Conservation (phyloP, 2,888 invertebrate species). For the Sthenelais limicola region DNA sequence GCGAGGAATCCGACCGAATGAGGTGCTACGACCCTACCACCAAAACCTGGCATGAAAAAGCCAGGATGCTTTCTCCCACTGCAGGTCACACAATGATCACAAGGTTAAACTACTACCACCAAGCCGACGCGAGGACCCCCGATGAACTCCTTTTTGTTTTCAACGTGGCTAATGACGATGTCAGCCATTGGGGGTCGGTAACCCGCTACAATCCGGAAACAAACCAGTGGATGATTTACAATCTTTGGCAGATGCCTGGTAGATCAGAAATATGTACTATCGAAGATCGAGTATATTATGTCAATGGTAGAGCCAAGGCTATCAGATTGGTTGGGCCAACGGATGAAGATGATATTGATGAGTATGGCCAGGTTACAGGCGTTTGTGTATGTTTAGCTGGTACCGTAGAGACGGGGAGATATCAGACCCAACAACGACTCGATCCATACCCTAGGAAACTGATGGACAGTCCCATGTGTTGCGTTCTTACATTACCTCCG, state of each 20-base stretch:
- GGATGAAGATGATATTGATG: constrained; percentile 21
- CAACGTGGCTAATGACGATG: neutral
- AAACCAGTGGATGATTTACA: constrained; percentile 29
- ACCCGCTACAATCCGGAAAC: constrained; percentile 27
- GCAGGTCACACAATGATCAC: constrained; percentile 14
- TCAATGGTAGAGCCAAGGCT: constrained; percentile 22
- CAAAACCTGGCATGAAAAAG: constrained; percentile 25
- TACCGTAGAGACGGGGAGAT: constrained; percentile 13
- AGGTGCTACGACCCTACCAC: constrained; percentile 3
- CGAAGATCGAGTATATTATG: constrained; percentile 4
- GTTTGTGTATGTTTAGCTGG: constrained; percentile 28
- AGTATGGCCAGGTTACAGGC: constrained; percentile 8
- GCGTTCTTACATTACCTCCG: constrained; percentile 1
- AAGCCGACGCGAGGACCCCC: neutral
- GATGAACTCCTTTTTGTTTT: constrained; percentile 24
- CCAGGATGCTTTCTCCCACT: neutral
- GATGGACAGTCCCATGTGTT: constrained; percentile 8
- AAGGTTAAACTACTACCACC: constrained; percentile 10
- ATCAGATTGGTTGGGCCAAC: neutral
- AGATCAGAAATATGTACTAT: constrained; percentile 4
- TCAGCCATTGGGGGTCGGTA: constrained; percentile 22
- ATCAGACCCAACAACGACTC: constrained; percentile 20
- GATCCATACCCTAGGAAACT: neutral
- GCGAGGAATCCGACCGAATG: neutral
- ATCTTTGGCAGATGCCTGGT: constrained; percentile 19